Base-by-base conservation (phyloP, 2,113 vertebrate genomes). In the Pseudorectes ferrugineus region DNA sequence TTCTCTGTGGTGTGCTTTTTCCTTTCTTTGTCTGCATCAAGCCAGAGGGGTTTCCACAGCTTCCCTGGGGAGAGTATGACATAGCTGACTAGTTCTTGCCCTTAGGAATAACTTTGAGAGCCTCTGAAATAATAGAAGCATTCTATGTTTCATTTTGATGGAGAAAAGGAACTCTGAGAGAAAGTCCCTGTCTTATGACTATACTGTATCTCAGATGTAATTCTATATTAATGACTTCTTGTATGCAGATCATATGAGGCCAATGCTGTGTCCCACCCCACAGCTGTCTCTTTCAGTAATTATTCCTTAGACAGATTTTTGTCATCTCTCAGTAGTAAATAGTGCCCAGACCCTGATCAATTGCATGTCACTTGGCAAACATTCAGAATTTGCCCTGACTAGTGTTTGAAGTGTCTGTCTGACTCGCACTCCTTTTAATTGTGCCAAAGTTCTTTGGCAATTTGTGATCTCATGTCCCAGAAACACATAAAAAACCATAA, bases 21-120 rank as follows among this genome's bases (percentile, higher is more conserved):
- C 67, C 59, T 43, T 70, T 73, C 85, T 96, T 95, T 96, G 82
- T 88, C 75, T 93, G 40, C 25, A 90, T 45, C 59, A 61, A 93
- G 82, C 85, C 90, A 88, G 78, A 93, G 68, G 72, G 88, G 48
- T 95, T 95, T 94, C 94, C 85, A 97, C 59, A 79, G 72, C 82
- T 88, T 93, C 92, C 65, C 92, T 68, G 54, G 92, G 79, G 88
- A 92, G 43, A 59, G 40, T 85, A 82, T 83, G 85, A 74, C 82
- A 80, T 51, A 95, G 75, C 20, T 70, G 66, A 72, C 63, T 79
- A 82, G 55, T 43, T 88, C 36, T 94, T 74, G 76, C 90, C 85
- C 49, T 92, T 57, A 88, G 85, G 88, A 71, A 63, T 51, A 93
- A 88, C 52, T 96, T 38, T 29, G 71, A 88, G 71, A 88, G 40